Evolutionary conservation across 2,113 vertebrate species (phyloP).

Genomic region (Pteronura brasiliensis): DNA sequence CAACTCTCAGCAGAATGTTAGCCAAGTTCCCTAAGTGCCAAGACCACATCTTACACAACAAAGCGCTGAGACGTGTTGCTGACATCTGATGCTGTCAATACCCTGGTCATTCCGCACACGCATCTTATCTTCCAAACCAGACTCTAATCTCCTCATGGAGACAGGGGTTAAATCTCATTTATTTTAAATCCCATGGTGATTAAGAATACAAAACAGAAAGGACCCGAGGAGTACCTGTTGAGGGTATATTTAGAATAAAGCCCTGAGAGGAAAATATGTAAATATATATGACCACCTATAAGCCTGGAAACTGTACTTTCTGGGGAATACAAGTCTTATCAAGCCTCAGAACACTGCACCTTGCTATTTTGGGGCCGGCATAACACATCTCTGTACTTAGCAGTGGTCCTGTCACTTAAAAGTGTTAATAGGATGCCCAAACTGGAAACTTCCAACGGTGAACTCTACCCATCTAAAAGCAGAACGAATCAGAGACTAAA

Average conservation of each 20-base stretch:
- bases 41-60: not conserved
- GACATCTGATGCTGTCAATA: not conserved
- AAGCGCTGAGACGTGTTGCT: not conserved
- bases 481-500: slow-evolving; percentile 51
- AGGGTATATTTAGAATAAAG: not conserved
- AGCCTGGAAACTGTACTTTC: slow-evolving; percentile 7
- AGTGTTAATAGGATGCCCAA: slow-evolving; percentile 39
- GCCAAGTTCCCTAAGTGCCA: not conserved
- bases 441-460: slow-evolving; percentile 10
- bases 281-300: slow-evolving; percentile 23
- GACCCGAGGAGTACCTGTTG: not conserved
- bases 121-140: not conserved
- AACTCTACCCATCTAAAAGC: slow-evolving; percentile 41
- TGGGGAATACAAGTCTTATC: slow-evolving; percentile 27
- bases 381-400: slow-evolving; percentile 17
- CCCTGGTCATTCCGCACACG: not conserved
- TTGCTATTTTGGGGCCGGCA: slow-evolving; percentile 49
- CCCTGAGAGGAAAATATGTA: not conserved
- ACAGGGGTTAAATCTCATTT: not conserved
- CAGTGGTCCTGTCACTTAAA: slow-evolving; percentile 35
- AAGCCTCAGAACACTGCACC: slow-evolving; percentile 23
- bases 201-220: slow-evolving; percentile 11
- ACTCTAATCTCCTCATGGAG: not conserved
- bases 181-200: not conserved
- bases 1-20: not conserved